phyloP scores from a whole-genome alignment of 2,888 invertebrate genomes.

The Microplitis deprimator region DNA sequence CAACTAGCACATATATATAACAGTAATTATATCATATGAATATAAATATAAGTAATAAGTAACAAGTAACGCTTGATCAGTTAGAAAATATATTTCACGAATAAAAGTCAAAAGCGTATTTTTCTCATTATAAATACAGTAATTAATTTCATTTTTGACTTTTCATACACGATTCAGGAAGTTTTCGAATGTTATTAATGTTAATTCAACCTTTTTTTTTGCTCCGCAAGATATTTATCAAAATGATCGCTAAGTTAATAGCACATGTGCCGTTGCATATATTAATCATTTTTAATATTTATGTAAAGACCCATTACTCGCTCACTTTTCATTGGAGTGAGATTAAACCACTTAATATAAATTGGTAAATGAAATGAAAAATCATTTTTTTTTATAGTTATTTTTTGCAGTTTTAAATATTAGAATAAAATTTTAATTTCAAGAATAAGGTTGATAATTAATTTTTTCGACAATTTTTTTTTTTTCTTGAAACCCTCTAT shows the following conservation, averaged over 20 bases:
- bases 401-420: too few species aligned
- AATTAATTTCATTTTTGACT: not conserved
- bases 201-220: not conserved
- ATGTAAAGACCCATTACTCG: too few species aligned
- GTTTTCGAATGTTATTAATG: not conserved
- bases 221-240: not conserved
- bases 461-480: too few species aligned
- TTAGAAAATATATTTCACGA: not conserved
- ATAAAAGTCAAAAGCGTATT: not conserved
- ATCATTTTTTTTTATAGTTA: too few species aligned
- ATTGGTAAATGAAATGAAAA: too few species aligned
- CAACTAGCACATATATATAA: not conserved
- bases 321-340: too few species aligned
- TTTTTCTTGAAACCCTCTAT: too few species aligned
- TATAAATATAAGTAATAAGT: not conserved
- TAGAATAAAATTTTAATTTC: too few species aligned
- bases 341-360: too few species aligned
- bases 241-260: not conserved
- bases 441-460: too few species aligned
- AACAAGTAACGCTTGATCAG: conserved; percentile 7
- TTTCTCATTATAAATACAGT: conserved; percentile 8
- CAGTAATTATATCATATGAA: not conserved
- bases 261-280: not conserved
- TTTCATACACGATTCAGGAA: not conserved
- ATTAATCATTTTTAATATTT: too few species aligned